Conservation (phyloP, 2,113 vertebrate species). For the Malurus alboscapulatus region DNA sequence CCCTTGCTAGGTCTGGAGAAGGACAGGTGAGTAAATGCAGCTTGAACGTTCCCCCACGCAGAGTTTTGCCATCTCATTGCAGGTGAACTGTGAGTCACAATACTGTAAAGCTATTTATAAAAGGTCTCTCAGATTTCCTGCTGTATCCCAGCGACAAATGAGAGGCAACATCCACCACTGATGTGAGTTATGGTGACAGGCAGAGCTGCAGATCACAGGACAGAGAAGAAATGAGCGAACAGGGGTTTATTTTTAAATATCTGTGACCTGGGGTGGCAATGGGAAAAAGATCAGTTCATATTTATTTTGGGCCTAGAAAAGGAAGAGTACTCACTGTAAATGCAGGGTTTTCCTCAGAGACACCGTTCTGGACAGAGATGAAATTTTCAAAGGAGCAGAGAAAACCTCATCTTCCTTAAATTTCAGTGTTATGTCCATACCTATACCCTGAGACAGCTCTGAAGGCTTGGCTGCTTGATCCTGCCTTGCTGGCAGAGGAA, state of each 20-base stretch:
- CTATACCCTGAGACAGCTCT: background rate
- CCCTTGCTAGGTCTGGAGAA: background rate
- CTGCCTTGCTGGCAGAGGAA: background rate
- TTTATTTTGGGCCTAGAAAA: background rate
- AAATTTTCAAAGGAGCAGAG: background rate
- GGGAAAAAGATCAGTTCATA: background rate
- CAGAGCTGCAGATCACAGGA: background rate
- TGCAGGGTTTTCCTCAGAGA: background rate
- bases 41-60: background rate
- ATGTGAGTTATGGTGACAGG: background rate
- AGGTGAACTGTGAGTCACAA: constrained; percentile 26
- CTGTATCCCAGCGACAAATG: constrained; percentile 4
- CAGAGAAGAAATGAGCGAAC: background rate
- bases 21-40: background rate
- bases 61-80: background rate
- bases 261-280: background rate
- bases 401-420: background rate
- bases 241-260: background rate
- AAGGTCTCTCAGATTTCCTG: background rate
- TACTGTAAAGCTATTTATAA: constrained; percentile 9
- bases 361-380: background rate
- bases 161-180: background rate
- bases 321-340: background rate
- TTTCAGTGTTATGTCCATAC: background rate
- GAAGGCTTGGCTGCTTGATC: background rate